Conservation (phyloP, 2,113 vertebrate genomes). For the Illadopsis cleaveri region DNA sequence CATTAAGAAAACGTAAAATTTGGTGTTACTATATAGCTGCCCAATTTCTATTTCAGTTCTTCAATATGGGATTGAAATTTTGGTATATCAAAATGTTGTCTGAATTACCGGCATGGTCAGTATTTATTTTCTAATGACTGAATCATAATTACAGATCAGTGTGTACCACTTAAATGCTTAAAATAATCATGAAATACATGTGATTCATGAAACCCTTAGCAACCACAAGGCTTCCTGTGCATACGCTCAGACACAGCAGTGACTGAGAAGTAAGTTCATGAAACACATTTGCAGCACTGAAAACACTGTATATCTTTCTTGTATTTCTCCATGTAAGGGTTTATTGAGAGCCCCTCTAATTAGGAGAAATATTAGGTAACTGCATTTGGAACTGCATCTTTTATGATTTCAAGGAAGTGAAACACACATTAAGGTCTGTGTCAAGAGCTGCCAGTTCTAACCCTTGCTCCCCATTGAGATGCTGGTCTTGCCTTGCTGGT, state of each 20-base stretch:
- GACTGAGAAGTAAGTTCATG: slow-evolving; percentile 1
- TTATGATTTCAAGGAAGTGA: neutral
- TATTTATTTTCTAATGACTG: slow-evolving; percentile 54
- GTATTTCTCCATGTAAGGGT: neutral
- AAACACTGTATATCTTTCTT: neutral
- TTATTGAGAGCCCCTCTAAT: neutral
- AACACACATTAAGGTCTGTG: neutral
- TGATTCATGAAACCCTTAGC: slow-evolving; percentile 43
- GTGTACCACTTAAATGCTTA: slow-evolving; percentile 28
- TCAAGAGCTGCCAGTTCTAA: neutral
- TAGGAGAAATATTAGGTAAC: neutral
- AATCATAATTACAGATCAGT: slow-evolving; percentile 34
- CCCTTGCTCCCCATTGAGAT: neutral
- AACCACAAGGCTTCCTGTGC: slow-evolving; percentile 25
- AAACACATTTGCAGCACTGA: neutral
- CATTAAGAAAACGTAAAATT: neutral
- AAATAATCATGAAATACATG: slow-evolving; percentile 35
- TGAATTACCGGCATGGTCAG: neutral
- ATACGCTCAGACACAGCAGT: neutral
- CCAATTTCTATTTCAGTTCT: neutral
- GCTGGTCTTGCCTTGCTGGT: neutral
- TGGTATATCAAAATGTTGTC: neutral
- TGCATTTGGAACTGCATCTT: neutral
- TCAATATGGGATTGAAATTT: neutral
- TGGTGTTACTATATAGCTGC: neutral